phyloP scores from a whole-genome alignment of 2,113 vertebrate species.

The Corydoras maculifer region DNA sequence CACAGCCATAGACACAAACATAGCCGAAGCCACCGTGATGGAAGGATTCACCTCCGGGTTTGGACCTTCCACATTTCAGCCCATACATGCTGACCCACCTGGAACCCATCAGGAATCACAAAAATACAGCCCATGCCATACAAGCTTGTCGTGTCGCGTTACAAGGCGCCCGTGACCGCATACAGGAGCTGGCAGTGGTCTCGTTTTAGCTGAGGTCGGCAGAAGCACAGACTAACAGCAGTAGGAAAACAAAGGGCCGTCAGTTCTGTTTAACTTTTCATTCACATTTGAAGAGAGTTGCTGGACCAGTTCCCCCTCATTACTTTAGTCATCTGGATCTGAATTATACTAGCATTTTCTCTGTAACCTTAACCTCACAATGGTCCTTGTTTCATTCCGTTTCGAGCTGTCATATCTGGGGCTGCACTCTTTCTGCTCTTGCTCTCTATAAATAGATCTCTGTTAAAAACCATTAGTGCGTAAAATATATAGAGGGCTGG shows the following conservation, averaged over 20 bases:
- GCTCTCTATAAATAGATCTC: conserved; percentile 15
- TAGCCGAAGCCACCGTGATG: conserved; percentile 4
- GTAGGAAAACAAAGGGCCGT: background rate
- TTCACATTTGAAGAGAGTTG: background rate
- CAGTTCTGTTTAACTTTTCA: background rate
- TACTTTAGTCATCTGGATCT: conserved; percentile 1
- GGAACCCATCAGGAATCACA: conserved; percentile 30
- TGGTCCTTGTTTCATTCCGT: conserved; percentile 6
- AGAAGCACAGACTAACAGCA: background rate
- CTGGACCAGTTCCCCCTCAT: no score
- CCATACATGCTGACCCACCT: background rate
- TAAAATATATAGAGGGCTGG: conserved; percentile 3
- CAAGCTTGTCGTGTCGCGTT: background rate
- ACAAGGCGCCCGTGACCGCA: background rate
- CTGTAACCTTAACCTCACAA: conserved; percentile 16
- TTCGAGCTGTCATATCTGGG: background rate
- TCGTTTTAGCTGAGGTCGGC: background rate
- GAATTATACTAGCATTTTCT: conserved; percentile 10
- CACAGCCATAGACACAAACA: conserved; percentile 12
- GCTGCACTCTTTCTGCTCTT: conserved; percentile 1
- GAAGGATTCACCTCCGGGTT: conserved; percentile 18
- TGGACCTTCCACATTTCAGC: conserved; percentile 13
- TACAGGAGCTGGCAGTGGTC: conserved; percentile 10
- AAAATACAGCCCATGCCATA: conserved; percentile 5
- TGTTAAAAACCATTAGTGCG: conserved; percentile 13